These are phyloP conservation scores for Thaleichthys pacificus DNA, from an alignment of 2,797 vertebrate species.

Conservation along the genomic window DNA sequence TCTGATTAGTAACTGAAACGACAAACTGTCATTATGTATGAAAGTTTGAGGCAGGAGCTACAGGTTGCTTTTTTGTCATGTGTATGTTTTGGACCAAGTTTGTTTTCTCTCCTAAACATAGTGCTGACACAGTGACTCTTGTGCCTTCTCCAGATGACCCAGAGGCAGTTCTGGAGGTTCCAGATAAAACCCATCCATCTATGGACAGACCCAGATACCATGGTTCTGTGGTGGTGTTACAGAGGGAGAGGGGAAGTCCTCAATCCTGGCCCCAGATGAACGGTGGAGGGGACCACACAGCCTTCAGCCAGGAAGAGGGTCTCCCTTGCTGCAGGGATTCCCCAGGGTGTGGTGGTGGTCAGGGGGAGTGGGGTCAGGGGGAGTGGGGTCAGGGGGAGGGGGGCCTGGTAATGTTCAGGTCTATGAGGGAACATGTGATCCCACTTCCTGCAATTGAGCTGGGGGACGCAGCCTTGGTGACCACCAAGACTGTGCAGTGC, in stretches of 20 bases:
- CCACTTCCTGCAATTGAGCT: slow-evolving; percentile 80
- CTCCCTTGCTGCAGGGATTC: slow-evolving; percentile 12
- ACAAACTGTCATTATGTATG: too few species aligned
- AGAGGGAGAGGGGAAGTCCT: slow-evolving; percentile 14
- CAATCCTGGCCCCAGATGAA: slow-evolving; percentile 37
- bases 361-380: background rate
- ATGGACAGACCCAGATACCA: slow-evolving; percentile 21
- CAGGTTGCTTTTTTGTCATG: too few species aligned
- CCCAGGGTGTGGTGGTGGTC: slow-evolving; percentile 11
- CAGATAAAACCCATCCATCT: slow-evolving; percentile 30
- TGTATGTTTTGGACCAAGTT: background rate
- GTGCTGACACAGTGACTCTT: slow-evolving; percentile 3
- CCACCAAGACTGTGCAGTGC: slow-evolving; percentile 72
- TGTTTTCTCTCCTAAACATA: background rate
- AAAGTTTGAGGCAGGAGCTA: too few species aligned
- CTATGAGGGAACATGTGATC: slow-evolving; percentile 56
- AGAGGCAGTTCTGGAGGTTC: slow-evolving; percentile 30
- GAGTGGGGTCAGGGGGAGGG: slow-evolving; percentile 4
- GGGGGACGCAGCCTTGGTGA: slow-evolving; percentile 71
- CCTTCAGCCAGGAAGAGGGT: slow-evolving; percentile 23
- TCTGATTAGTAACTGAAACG: too few species aligned
- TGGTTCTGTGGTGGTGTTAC: background rate
- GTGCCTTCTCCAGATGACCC: slow-evolving; percentile 47
- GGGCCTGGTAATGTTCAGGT: slow-evolving; percentile 34
- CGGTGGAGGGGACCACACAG: slow-evolving; percentile 11